Base-by-base conservation (phyloP, 1,140 invertebrate species). In the Habropoda laboriosa region DNA sequence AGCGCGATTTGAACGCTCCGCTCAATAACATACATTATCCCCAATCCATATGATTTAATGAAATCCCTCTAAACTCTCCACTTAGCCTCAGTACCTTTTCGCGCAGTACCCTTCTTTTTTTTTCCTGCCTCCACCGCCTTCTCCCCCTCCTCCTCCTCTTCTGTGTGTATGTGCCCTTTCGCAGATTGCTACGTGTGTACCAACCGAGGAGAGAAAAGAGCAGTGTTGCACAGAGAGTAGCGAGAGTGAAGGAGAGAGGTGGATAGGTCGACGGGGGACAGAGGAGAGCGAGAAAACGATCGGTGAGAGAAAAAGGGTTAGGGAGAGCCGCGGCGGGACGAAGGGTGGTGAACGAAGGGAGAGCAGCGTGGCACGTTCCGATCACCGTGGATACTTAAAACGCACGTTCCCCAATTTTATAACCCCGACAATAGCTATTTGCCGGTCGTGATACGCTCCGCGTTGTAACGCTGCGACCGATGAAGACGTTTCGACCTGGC, bases 11-110 rank as follows among this genome's bases (percentile, higher is more conserved):
- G 92, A 92, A 92, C 92, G 91, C 90, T 92, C 86, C 85, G 83
- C 92, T 92, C 92, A 92, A 93, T 93, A 93, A 93, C 92, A 93
- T 93, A 92, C 90, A 93, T 93, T 93, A 93, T 90, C 88, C 85
- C 88, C 92, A 92, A 93, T 93, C 90, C 91, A 92, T 93, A 93
- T 93, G 92, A 93, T 93, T 93, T 93, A 93, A 93, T 93, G 92
- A 93, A 93, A 93, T 93, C 90, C 89, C 91, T 93, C 92, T 93
- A 93, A 93, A 93, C 92, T 93, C 91, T 92, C 92, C 92, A 93
- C 92, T 93, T 93, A 93, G 86, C 75, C 86, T 90, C 80, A 86
- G 90, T 92, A 86, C 89, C 89, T 89, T 90, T 82, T 90, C 87
- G 89, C 90, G 87, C 89, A 82, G 86, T 84, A 67, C 81, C 71